Percentiles rank a stretch among this genome's conserved stretches.
These are phyloP conservation scores for Caenorhabditis brenneri DNA, from an alignment of 1,140 invertebrate genomes.

Conservation along the genomic window DNA sequence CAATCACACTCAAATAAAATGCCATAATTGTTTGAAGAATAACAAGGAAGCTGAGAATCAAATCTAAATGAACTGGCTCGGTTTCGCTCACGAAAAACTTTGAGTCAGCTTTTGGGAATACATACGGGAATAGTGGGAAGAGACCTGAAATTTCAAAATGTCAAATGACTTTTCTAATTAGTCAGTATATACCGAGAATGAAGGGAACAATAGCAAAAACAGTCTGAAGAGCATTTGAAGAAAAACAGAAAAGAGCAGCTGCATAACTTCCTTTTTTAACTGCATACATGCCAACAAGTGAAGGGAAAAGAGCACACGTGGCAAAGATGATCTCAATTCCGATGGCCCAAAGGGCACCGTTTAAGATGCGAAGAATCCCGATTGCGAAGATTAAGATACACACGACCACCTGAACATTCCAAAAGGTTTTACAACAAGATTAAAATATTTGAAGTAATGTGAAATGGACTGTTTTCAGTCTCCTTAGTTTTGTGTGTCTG, in stretches of 20 bases:
- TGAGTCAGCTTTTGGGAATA: not conserved
- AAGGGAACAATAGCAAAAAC: not conserved
- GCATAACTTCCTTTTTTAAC: constrained; percentile 2
- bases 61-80: not conserved
- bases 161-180: not conserved
- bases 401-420: not conserved
- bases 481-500: too few relatives aligned
- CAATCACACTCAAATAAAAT: not conserved
- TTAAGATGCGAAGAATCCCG: not conserved
- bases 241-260: not conserved
- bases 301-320: not conserved
- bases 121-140: constrained; percentile 8
- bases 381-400: constrained; percentile 1
- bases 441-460: too few relatives aligned
- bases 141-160: constrained; percentile 12
- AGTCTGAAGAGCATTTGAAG: not conserved
- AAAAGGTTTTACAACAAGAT: too few relatives aligned
- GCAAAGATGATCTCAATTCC: constrained; percentile 25
- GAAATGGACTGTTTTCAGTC: too few relatives aligned
- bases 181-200: not conserved
- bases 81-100: not conserved
- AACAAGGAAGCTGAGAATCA: not conserved
- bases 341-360: constrained; percentile 4
- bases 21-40: constrained; percentile 18
- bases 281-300: not conserved